A percentile compares a stretch with the other conserved stretches of the same genome.
Conservation (phyloP, 2,113 vertebrate species). For the Picathartes gymnocephalus region DNA sequence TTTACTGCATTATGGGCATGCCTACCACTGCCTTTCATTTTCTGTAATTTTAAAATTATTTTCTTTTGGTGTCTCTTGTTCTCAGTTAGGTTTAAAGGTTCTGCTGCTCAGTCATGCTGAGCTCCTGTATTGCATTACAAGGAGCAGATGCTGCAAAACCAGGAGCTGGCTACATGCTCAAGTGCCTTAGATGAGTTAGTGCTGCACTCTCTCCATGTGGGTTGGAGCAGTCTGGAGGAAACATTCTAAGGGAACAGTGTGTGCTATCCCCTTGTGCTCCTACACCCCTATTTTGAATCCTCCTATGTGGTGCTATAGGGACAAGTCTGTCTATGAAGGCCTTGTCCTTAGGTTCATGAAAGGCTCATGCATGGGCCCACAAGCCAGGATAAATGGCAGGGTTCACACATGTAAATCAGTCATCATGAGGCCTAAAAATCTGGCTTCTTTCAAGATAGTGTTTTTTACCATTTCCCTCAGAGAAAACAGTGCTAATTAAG, state of each 20-base stretch:
- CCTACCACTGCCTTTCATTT: background rate
- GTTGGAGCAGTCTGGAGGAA: background rate
- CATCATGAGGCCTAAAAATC: background rate
- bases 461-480: background rate
- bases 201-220: background rate
- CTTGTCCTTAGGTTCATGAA: background rate
- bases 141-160: background rate
- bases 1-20: background rate
- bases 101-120: background rate
- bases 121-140: background rate
- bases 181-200: background rate
- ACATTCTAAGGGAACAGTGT: background rate
- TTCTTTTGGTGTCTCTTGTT: background rate
- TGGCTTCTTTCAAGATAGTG: background rate
- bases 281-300: background rate
- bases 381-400: background rate
- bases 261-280: background rate
- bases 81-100: background rate
- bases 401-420: background rate
- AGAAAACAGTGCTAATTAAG: background rate
- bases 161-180: background rate
- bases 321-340: background rate
- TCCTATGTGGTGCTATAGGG: background rate
- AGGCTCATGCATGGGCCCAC: background rate
- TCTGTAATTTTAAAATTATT: background rate